Conservation (phyloP, 1,140 invertebrate genomes). For the Plectrocnemia conspersa region DNA sequence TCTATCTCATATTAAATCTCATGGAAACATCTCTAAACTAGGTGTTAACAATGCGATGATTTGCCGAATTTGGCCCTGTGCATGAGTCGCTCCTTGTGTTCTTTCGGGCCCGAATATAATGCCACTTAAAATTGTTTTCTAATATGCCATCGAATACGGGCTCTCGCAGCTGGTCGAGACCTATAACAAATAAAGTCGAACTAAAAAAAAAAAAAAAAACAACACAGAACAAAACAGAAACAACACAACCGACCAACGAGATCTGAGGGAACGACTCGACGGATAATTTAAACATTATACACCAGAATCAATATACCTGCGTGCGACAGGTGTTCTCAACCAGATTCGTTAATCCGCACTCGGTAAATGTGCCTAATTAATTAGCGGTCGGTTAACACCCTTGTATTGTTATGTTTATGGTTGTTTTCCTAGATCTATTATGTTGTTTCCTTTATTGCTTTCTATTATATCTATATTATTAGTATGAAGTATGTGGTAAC, state of each 20-base stretch:
- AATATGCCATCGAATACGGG: constrained; percentile 13
- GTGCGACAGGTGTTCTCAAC: background rate
- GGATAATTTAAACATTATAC: constrained; percentile 26
- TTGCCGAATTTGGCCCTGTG: background rate
- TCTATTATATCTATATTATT: no score
- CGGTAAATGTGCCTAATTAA: no score
- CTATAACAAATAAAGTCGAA: constrained; percentile 25
- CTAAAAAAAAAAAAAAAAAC: constrained; percentile 17
- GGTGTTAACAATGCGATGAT: background rate
- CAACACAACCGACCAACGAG: no score
- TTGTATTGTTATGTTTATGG: no score
- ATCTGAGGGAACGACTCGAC: constrained; percentile 16
- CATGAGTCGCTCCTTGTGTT: constrained; percentile 1
- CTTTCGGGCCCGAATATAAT: constrained; percentile 12
- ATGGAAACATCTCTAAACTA: background rate
- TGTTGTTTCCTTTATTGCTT: no score
- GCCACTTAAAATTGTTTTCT: constrained; percentile 25
- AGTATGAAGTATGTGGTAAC: no score
- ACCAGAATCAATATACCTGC: constrained; percentile 25
- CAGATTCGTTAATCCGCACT: no score
- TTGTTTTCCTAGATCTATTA: no score
- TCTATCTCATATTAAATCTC: background rate
- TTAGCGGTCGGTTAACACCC: no score
- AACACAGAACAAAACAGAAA: no score
- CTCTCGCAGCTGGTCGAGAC: constrained; percentile 15